Conservation (phyloP, 2,888 invertebrate species). For the Cecidostiba fungosa region DNA sequence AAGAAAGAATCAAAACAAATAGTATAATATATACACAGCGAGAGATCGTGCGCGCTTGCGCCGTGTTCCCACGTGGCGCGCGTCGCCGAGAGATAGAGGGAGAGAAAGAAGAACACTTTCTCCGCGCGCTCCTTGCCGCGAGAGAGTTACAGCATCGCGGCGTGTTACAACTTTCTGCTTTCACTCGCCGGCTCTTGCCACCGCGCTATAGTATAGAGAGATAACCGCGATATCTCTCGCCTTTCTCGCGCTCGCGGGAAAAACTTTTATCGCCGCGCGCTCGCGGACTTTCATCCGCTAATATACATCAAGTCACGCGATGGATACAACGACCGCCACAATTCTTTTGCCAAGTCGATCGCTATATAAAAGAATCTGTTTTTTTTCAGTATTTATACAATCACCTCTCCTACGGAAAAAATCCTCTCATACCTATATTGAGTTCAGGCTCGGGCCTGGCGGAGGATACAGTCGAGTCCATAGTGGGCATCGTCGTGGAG, state of each 20-base stretch:
- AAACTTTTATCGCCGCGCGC: constrained; percentile 61
- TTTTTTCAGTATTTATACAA: too few relatives aligned
- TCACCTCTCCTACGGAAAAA: background rate
- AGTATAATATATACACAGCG: background rate
- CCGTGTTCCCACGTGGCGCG: constrained; percentile 34
- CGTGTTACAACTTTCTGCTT: constrained; percentile 73
- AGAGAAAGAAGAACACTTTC: constrained; percentile 79
- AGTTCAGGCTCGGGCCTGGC: constrained; percentile 85
- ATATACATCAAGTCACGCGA: too few relatives aligned
- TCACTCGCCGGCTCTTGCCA: constrained; percentile 63
- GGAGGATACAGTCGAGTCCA: constrained; percentile 79
- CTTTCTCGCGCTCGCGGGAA: constrained; percentile 61
- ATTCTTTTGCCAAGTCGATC: background rate
- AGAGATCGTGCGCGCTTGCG: background rate
- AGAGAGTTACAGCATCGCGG: constrained; percentile 75
- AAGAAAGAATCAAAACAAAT: background rate
- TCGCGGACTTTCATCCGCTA: constrained; percentile 44
- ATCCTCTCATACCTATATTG: constrained; percentile 84
- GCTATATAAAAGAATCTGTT: background rate
- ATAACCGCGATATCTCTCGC: constrained; percentile 61
- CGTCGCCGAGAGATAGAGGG: constrained; percentile 66
- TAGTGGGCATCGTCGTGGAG: constrained; percentile 76
- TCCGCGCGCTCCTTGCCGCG: constrained; percentile 67
- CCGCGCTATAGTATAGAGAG: constrained; percentile 6
- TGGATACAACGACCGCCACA: background rate